A percentile compares a stretch with the other conserved stretches of the same genome.
Conservation (phyloP, 1,140 invertebrate genomes). For the Drosophila nigromelanica region DNA sequence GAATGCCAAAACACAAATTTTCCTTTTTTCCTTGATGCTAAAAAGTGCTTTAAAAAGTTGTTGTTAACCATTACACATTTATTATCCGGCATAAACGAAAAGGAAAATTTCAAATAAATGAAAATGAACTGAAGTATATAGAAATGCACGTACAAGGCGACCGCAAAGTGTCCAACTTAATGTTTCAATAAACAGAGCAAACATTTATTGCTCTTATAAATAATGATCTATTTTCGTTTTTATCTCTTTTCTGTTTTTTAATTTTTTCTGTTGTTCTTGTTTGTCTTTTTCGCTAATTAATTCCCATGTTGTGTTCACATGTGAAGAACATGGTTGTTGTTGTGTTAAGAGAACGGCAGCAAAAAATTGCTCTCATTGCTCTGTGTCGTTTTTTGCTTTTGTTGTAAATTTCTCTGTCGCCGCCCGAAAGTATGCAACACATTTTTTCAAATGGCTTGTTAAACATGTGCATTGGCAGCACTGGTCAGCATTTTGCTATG, state of each 20-base stretch:
- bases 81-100: slow-evolving; percentile 14
- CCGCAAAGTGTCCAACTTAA: slow-evolving; percentile 68
- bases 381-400: slow-evolving; percentile 9
- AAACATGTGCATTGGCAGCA: slow-evolving; percentile 37
- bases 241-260: slow-evolving; percentile 15
- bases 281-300: slow-evolving; percentile 7
- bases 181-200: slow-evolving; percentile 63
- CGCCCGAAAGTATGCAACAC: slow-evolving; percentile 52
- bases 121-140: slow-evolving; percentile 7
- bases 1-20: not conserved
- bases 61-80: slow-evolving; percentile 27
- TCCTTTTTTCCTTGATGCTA: not conserved
- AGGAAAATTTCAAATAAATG: not conserved
- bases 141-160: slow-evolving; percentile 5
- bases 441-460: slow-evolving; percentile 21
- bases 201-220: slow-evolving; percentile 63
- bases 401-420: slow-evolving; percentile 22
- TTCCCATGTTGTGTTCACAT: slow-evolving; percentile 14
- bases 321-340: slow-evolving; percentile 4
- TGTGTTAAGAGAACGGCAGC: slow-evolving; percentile 14
- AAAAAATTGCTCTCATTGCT: not conserved
- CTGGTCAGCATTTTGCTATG: slow-evolving; percentile 12
- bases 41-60: slow-evolving; percentile 32
- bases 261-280: slow-evolving; percentile 3
- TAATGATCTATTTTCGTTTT: slow-evolving; percentile 61